Base-by-base conservation (phyloP, 2,888 invertebrate species). In the Harpalus rufipes region DNA sequence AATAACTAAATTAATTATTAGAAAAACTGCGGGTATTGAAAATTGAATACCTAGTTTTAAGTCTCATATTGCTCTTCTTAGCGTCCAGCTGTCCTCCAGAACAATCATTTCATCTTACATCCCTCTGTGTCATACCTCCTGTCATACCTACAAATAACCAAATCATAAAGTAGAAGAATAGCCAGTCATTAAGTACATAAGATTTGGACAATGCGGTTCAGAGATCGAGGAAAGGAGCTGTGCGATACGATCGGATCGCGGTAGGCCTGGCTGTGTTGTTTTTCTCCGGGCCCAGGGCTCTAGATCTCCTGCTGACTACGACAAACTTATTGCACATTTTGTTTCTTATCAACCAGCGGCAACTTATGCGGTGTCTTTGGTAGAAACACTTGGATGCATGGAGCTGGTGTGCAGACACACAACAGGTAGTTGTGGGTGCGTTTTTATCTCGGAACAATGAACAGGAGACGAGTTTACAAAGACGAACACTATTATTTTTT, bases 301-400 rank as follows among this genome's bases (percentile, higher is more conserved):
- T 44, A 32, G 74, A 61, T 84, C 44, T 68, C 85, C 79, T 39
- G 85, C 85, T 85, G 85, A 44, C 44, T 58, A 80, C 85, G 85
- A 85, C 85, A 85, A 85, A 85, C 65, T 85, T 85, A 85, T 85
- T 85, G 85, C 85, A 85, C 85, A 85, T 85, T 85, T 85, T 85
- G 72, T 85, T 85, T 80, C 72, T 85, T 80, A 80, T 80, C 79
- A 85, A 32, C 18, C 44, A 32, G 68, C 72, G 72, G 72, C 72
- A 44, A 74, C 72, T 68, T 68, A 68, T 39, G 84, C 84, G 84
- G 84, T 68, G 7, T 56, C 39, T 85, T 85, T 80, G 59, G 63
- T 21, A 14, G 16, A 65, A 61, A 78, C 72, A 74, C 72, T 74
- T 44, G 72, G 41, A 6, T 21, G 65, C 68, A 41, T 32, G 72